phyloP scores from a whole-genome alignment of 2,797 vertebrate species.

The Aselliscus stoliczkanus region DNA sequence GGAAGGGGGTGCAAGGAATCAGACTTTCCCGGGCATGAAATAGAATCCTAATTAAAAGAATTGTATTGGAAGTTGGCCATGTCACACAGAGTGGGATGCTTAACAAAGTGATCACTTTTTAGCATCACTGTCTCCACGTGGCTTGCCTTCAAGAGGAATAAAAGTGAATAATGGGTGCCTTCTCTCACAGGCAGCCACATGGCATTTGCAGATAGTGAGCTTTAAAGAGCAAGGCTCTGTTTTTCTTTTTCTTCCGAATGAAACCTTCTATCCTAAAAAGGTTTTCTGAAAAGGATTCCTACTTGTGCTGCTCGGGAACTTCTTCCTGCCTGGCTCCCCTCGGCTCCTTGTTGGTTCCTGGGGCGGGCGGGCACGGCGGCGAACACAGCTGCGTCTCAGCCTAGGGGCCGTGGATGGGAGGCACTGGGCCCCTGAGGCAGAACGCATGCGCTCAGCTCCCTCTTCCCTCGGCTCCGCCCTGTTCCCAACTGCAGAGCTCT shows the following conservation, averaged over 20 bases:
- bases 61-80: not conserved
- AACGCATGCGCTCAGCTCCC: too few species aligned
- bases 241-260: conserved; percentile 19
- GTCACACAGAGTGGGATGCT: not conserved
- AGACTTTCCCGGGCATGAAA: conserved; percentile 47
- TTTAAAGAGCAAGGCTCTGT: not conserved
- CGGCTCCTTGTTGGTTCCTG: too few species aligned
- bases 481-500: not conserved
- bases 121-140: not conserved
- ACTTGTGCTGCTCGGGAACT: not conserved
- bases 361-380: accelerated
- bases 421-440: too few species aligned
- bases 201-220: not conserved
- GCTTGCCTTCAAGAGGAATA: conserved; percentile 23
- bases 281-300: not conserved
- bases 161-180: not conserved
- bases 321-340: not conserved
- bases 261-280: not conserved
- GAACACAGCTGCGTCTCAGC: accelerated
- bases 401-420: accelerated
- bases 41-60: conserved; percentile 17
- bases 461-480: not conserved
- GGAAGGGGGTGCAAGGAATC: conserved; percentile 27
- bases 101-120: not conserved
- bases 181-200: not conserved